phyloP scores from a whole-genome alignment of 1,140 invertebrate species.

The Rhopalosiphum maidis region DNA sequence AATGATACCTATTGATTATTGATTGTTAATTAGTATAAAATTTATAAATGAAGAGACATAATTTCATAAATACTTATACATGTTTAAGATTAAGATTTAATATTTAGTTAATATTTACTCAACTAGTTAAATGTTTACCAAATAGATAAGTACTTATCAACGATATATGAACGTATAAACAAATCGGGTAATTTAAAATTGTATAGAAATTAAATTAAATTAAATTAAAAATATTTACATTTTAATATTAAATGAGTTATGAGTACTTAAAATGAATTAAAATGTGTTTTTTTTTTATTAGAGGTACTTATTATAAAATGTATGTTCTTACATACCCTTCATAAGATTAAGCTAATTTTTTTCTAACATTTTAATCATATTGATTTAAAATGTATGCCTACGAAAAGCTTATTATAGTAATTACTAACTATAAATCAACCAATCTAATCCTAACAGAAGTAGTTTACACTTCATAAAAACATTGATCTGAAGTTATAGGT shows the following conservation, averaged over 20 bases:
- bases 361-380: neutral
- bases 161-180: neutral
- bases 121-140: neutral
- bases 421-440: neutral
- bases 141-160: too few species aligned
- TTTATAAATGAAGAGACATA: neutral
- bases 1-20: neutral
- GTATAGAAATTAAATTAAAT: too few species aligned
- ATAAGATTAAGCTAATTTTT: neutral
- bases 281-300: neutral
- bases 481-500: neutral
- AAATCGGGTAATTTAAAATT: neutral
- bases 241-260: neutral
- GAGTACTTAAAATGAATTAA: neutral
- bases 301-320: neutral
- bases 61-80: neutral
- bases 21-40: neutral
- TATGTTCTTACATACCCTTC: neutral
- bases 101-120: neutral
- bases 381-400: neutral
- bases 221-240: neutral
- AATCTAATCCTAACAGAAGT: neutral
- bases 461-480: neutral
- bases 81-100: neutral
- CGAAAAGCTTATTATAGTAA: neutral